These are phyloP conservation scores for Euschistus heros DNA, from an alignment of 1,140 invertebrate species.

Conservation along the genomic window DNA sequence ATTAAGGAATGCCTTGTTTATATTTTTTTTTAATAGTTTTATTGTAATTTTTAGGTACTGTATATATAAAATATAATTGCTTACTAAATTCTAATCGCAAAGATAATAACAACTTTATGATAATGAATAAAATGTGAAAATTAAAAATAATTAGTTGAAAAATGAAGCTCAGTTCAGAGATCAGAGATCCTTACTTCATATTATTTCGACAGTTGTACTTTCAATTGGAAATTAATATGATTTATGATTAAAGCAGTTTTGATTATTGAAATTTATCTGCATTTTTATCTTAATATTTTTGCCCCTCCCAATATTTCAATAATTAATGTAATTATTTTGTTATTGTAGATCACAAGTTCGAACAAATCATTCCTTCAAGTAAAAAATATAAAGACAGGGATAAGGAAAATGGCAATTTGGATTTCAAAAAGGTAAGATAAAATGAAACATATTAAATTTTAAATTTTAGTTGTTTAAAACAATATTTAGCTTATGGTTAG, in stretches of 20 bases:
- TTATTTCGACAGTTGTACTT: too few relatives aligned
- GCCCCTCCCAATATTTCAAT: neutral
- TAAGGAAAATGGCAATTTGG: neutral
- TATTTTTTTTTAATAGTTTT: too few relatives aligned
- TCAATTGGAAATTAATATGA: neutral
- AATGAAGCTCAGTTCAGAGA: too few relatives aligned
- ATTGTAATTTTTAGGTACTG: too few relatives aligned
- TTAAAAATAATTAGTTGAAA: too few relatives aligned
- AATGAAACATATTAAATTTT: neutral
- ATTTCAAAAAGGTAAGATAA: neutral
- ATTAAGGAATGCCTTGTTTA: too few relatives aligned
- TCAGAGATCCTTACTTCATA: too few relatives aligned
- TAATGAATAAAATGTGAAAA: too few relatives aligned
- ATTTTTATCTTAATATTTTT: neutral
- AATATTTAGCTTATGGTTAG: neutral
- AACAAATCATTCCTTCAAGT: constrained; percentile 8
- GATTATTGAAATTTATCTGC: neutral
- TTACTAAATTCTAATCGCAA: too few relatives aligned
- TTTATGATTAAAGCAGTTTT: neutral
- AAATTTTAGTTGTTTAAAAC: neutral
- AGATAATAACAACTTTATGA: too few relatives aligned
- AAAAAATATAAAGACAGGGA: constrained; percentile 8
- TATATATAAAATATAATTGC: too few relatives aligned
- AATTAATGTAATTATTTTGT: neutral
- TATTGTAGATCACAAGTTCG: neutral